phyloP scores from a whole-genome alignment of 2,888 invertebrate species.

The Sisyra terminalis region DNA sequence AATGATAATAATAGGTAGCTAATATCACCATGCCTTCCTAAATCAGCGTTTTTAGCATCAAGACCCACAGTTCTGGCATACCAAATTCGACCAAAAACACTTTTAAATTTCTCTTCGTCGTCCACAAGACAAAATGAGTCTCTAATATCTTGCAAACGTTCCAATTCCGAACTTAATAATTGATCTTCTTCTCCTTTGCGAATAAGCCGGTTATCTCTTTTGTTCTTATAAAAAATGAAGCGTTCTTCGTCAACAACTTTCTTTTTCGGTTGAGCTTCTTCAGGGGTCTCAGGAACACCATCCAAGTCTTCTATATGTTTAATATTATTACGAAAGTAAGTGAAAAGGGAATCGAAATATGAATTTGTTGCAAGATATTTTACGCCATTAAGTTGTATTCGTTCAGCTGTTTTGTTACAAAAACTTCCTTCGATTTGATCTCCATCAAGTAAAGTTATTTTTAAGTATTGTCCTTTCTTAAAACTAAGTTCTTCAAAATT shows the following conservation, averaged over 20 bases:
- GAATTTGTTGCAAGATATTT: neutral
- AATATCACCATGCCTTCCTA: neutral
- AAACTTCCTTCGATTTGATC: slow-evolving; percentile 1
- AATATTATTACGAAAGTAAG: neutral
- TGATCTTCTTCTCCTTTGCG: neutral
- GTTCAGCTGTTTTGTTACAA: neutral
- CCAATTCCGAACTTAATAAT: neutral
- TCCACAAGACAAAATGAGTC: too few species aligned
- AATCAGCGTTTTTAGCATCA: neutral
- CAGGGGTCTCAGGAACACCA: too few species aligned
- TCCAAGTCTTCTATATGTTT: neutral
- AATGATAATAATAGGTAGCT: neutral
- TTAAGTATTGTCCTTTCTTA: neutral
- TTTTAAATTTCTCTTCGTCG: too few species aligned
- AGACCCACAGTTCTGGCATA: neutral
- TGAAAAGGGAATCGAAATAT: neutral
- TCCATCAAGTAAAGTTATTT: neutral
- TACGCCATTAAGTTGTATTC: neutral
- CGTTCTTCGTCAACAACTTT: too few species aligned
- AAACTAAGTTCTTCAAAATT: neutral
- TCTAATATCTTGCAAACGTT: neutral
- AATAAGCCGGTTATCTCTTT: too few species aligned
- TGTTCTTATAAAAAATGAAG: too few species aligned
- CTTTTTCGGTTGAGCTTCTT: too few species aligned
- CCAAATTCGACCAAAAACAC: too few species aligned